Evolutionary conservation across 2,888 invertebrate genomes (phyloP).

Genomic region (Psylliodes chrysocephalus): DNA sequence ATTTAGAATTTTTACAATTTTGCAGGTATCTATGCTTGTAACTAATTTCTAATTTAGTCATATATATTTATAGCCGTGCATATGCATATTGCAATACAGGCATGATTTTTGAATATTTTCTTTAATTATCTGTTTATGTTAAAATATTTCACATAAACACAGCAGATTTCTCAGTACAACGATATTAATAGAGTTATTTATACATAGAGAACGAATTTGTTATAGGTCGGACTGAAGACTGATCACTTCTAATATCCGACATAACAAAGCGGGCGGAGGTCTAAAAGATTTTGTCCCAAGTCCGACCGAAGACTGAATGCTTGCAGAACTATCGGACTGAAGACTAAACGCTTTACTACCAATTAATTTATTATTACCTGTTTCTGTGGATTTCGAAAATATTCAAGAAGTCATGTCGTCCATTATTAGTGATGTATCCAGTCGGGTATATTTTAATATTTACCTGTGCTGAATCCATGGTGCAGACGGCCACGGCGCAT

Average conservation of each 20-base stretch:
- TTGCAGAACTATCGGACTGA: too few species aligned
- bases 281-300: not conserved
- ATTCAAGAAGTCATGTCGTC: constrained; percentile 36
- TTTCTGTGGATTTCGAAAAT: constrained; percentile 10
- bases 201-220: too few species aligned
- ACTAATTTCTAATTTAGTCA: constrained; percentile 21
- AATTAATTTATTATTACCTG: too few species aligned
- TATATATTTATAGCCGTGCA: constrained; percentile 54
- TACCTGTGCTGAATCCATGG: constrained; percentile 62
- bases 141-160: not conserved
- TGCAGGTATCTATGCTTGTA: constrained; percentile 22
- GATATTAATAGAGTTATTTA: too few species aligned
- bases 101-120: constrained; percentile 46
- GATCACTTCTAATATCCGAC: too few species aligned
- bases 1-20: constrained; percentile 24
- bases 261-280: too few species aligned
- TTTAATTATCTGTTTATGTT: not conserved
- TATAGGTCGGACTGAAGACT: too few species aligned
- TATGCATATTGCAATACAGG: constrained; percentile 47
- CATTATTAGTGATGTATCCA: constrained; percentile 54
- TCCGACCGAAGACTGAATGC: not conserved
- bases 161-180: too few species aligned
- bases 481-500: constrained; percentile 63
- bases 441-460: constrained; percentile 51
- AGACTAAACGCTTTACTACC: too few species aligned